Conservation (phyloP, 2,888 invertebrate species). For the Lampropteryx suffumata region DNA sequence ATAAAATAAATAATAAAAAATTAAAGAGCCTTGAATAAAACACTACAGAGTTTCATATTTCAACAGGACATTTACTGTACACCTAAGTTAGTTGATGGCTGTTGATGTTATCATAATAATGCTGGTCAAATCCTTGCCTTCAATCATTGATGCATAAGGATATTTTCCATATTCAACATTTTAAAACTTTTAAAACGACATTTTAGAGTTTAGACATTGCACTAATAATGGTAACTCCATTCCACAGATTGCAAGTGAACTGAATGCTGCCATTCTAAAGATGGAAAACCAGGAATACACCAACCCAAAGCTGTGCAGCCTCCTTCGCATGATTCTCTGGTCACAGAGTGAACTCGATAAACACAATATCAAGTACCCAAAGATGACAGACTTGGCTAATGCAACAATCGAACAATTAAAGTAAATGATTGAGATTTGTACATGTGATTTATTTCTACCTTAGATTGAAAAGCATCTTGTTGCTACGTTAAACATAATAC, state of each 20-base stretch:
- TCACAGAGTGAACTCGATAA: constrained; percentile 97
- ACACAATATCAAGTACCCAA: constrained; percentile 96
- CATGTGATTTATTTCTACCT: neutral
- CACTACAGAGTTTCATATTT: no score
- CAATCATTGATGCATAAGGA: no score
- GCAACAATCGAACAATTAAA: constrained; percentile 91
- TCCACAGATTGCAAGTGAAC: constrained; percentile 94
- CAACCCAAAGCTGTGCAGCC: constrained; percentile 94
- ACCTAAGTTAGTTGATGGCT: no score
- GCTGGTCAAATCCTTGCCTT: no score
- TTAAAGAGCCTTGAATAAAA: no score
- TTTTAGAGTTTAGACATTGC: no score
- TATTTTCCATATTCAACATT: no score
- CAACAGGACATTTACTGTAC: no score
- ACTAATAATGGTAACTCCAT: neutral
- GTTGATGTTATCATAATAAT: no score
- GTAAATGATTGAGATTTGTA: constrained; percentile 48
- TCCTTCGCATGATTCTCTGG: constrained; percentile 97
- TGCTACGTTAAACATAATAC: neutral
- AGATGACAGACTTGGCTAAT: constrained; percentile 95
- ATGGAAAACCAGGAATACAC: constrained; percentile 96
- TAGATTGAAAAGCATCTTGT: neutral
- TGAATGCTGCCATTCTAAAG: constrained; percentile 98
- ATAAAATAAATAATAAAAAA: no score
- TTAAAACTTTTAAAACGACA: neutral